phyloP scores from a whole-genome alignment of 2,797 vertebrate genomes.

The Sebastes kiyomatsui region DNA sequence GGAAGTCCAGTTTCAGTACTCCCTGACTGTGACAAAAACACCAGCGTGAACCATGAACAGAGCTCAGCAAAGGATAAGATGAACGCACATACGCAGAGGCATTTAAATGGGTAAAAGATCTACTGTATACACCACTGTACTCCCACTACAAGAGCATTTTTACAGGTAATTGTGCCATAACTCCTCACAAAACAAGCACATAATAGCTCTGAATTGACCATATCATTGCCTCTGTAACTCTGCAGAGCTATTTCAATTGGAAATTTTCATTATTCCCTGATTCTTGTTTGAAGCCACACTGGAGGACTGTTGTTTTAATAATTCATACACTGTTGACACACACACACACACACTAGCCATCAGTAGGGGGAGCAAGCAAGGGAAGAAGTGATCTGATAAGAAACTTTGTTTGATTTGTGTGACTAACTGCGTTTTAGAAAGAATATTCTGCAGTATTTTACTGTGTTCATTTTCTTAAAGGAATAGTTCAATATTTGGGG shows the following conservation, averaged over 20 bases:
- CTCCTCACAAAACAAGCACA: background rate
- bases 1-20: slow-evolving; percentile 33
- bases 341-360: background rate
- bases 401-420: slow-evolving; percentile 8
- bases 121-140: background rate
- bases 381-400: background rate
- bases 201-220: background rate
- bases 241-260: background rate
- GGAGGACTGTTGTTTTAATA: background rate
- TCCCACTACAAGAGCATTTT: background rate
- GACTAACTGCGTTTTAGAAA: background rate
- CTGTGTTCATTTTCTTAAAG: background rate
- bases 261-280: background rate
- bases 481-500: background rate
- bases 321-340: background rate
- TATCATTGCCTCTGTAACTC: background rate
- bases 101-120: background rate
- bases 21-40: slow-evolving; percentile 44
- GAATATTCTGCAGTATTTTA: background rate
- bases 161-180: background rate
- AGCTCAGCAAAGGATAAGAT: slow-evolving; percentile 1
- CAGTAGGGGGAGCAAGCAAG: background rate
- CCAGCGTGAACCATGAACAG: background rate
- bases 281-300: background rate
- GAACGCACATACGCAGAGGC: background rate